Conservation (phyloP, 2,113 vertebrate species). For the Tragulus kanchil region DNA sequence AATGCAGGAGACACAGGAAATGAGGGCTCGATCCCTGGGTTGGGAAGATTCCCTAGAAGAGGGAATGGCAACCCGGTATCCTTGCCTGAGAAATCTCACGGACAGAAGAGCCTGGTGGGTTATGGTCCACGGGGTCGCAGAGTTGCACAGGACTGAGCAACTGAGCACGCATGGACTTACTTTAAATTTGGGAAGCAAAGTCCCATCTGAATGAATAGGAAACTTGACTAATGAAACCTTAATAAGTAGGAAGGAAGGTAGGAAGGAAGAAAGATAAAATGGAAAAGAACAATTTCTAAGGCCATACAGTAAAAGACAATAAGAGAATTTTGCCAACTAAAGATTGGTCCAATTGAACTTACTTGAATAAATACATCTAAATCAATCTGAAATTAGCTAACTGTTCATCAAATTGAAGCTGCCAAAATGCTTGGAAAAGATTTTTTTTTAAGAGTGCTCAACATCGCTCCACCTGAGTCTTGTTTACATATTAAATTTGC, state of each 20-base stretch:
- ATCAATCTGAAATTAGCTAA: conserved; percentile 30
- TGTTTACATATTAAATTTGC: conserved; percentile 39
- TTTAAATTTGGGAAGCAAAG: background rate
- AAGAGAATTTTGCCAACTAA: background rate
- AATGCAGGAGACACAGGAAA: background rate
- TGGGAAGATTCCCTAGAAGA: background rate
- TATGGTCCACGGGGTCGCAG: background rate
- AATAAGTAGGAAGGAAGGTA: background rate
- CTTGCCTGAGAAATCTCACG: background rate
- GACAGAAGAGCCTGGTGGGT: background rate
- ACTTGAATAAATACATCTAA: conserved; percentile 53
- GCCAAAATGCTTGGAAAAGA: background rate
- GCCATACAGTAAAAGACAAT: background rate
- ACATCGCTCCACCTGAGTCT: conserved; percentile 28
- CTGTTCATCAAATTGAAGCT: background rate
- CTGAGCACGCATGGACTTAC: background rate
- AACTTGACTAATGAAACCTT: background rate
- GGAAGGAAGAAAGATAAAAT: background rate
- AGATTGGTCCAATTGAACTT: background rate
- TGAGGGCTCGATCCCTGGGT: background rate
- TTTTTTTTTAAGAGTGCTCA: background rate
- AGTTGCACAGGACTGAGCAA: background rate
- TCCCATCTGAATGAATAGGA: background rate
- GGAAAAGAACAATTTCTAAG: conserved; percentile 6
- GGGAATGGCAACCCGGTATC: background rate